phyloP scores from a whole-genome alignment of 2,888 invertebrate genomes.

The Alloscopus bannaensis region DNA sequence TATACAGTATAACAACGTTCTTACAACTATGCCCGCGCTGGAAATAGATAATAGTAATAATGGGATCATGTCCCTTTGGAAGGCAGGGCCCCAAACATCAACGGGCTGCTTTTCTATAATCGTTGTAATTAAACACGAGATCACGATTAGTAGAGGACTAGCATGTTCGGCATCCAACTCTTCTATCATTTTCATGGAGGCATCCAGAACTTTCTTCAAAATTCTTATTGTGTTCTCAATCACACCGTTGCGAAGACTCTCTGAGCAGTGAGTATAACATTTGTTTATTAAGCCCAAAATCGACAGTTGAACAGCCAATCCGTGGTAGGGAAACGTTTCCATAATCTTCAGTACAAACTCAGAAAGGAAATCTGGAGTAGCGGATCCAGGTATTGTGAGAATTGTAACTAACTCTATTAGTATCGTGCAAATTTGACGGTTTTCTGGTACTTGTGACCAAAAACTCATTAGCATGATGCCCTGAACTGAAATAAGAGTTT shows the following conservation, averaged over 20 bases:
- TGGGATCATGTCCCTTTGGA: conserved; percentile 57
- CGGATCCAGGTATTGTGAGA: conserved; percentile 34
- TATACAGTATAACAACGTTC: too few species aligned
- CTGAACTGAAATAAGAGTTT: conserved; percentile 15
- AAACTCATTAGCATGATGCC: conserved; percentile 29
- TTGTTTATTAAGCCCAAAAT: conserved; percentile 65
- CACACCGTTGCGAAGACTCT: conserved; percentile 41
- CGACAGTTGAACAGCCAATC: conserved; percentile 55
- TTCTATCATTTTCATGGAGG: conserved; percentile 53
- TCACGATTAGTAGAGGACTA: conserved; percentile 56
- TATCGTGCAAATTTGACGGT: conserved; percentile 9
- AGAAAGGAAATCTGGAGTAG: conserved; percentile 17
- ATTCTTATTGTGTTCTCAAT: conserved; percentile 66
- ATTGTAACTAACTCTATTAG: conserved; percentile 40
- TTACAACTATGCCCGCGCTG: conserved; percentile 62
- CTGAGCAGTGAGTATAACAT: conserved; percentile 47
- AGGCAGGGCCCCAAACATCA: conserved; percentile 55
- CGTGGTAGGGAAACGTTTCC: conserved; percentile 46
- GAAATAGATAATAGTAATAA: conserved; percentile 59
- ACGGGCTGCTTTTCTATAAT: conserved; percentile 62
- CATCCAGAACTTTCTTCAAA: conserved; percentile 62
- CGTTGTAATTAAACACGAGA: conserved; percentile 55
- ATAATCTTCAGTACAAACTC: conserved; percentile 52
- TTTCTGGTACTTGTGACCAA: conserved; percentile 47
- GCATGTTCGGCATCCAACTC: conserved; percentile 34